Conservation (phyloP, 2,888 invertebrate species). For the Bombyx huttoni region DNA sequence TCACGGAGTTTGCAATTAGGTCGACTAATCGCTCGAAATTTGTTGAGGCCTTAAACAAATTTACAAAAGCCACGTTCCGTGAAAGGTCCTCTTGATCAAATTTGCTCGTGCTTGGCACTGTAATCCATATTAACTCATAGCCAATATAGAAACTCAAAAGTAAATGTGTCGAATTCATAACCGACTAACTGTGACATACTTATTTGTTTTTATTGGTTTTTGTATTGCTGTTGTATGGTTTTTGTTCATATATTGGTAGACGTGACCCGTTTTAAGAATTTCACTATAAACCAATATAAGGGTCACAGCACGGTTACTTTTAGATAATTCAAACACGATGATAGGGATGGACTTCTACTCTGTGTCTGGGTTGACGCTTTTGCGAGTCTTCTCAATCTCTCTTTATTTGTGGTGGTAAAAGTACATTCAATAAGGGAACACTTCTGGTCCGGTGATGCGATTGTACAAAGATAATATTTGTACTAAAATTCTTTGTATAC, state of each 20-base stretch:
- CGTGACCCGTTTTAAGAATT: too few species aligned
- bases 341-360: too few species aligned
- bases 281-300: too few species aligned
- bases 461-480: too few species aligned
- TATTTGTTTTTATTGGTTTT: background rate
- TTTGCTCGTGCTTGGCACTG: background rate
- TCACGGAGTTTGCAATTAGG: background rate
- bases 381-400: too few species aligned
- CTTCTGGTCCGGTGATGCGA: too few species aligned
- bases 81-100: background rate
- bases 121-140: background rate
- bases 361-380: too few species aligned
- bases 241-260: background rate
- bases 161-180: background rate
- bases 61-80: background rate
- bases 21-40: background rate
- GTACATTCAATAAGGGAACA: too few species aligned
- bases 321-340: too few species aligned
- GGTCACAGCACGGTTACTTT: too few species aligned
- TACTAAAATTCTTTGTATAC: too few species aligned
- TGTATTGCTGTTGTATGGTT: background rate
- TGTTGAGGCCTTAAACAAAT: background rate
- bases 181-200: background rate
- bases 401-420: too few species aligned
- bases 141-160: background rate